Evolutionary conservation across 1,140 invertebrate species (phyloP).

Genomic region (Drosophila sp.): DNA sequence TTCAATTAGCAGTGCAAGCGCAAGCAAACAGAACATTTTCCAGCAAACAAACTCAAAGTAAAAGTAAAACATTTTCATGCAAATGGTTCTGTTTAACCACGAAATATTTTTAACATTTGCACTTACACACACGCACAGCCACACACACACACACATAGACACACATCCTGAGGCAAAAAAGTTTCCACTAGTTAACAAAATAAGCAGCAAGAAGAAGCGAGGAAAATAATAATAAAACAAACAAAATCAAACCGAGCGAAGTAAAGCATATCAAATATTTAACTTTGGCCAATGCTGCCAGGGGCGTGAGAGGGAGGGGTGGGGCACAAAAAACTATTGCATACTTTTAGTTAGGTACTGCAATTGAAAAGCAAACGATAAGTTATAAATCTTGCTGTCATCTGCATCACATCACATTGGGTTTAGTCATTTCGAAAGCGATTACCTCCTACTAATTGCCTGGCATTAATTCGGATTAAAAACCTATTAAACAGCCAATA

Average conservation of each 20-base stretch:
- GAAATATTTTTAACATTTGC: slow-evolving; percentile 70
- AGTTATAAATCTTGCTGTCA: not conserved
- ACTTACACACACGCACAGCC: slow-evolving; percentile 30
- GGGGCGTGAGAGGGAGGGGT: no score
- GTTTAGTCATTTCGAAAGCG: slow-evolving; percentile 12
- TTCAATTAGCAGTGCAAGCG: slow-evolving; percentile 59
- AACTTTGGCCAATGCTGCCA: slow-evolving; percentile 37
- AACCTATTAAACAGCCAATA: slow-evolving; percentile 46
- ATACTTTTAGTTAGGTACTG: not conserved
- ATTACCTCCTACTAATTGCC: slow-evolving; percentile 42
- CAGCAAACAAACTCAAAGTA: slow-evolving; percentile 61
- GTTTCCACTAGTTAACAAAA: slow-evolving; percentile 51
- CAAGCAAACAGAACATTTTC: slow-evolving; percentile 46
- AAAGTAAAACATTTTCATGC: slow-evolving; percentile 78
- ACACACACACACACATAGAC: slow-evolving; percentile 14
- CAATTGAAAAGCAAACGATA: not conserved
- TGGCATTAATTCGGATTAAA: slow-evolving; percentile 50
- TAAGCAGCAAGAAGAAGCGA: slow-evolving; percentile 20
- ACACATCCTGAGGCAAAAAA: slow-evolving; percentile 62
- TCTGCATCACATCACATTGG: not conserved
- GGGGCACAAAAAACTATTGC: not conserved
- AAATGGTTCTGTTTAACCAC: slow-evolving; percentile 78
- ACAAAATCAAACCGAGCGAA: slow-evolving; percentile 79
- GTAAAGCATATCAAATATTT: slow-evolving; percentile 75
- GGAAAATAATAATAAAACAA: slow-evolving; percentile 32